Base-by-base conservation (phyloP, 2,888 invertebrate species). In the Andricus curvator region DNA sequence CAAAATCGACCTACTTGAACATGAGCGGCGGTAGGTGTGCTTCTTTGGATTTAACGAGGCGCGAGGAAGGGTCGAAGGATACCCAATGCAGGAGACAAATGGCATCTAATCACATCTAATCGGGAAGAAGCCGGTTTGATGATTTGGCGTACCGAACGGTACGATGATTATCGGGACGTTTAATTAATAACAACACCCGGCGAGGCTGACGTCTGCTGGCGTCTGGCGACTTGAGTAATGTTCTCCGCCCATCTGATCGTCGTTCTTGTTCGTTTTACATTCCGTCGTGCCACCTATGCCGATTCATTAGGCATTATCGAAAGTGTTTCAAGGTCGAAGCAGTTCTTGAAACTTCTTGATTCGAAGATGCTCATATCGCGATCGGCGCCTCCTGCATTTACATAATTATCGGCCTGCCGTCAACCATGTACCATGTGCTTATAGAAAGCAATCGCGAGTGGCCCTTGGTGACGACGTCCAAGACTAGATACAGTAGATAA, bases 141-240 rank as follows among this genome's bases (percentile, higher is more conserved):
- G 84, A 83, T 83, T 84, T 83, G 83, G 83, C 80, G 81, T 81
- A 80, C 77, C 79, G 56, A 64, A 85, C 82, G 84, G 83, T 84
- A 85, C 86, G 89, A 89, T 89, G 88, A 87, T 88, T 88, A 89
- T 89, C 89, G 87, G 87, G 88, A 88, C 88, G 84, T 88, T 89
- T 89, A 89, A 89, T 89, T 89, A 89, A 88, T 88, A 88, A 89
- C 86, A 88, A 89, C 89, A 88, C 88, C 88, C 89, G 87, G 85
- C 87, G 82, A 83, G 88, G 85, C 88, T 88, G 88, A 88, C 89
- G 85, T 88, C 85, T 85, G 85, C 83, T 86, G 88, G 88, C 87
- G 86, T 88, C 88, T 87, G 88, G 88, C 87, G 86, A 88, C 88
- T 87, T 89, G 88, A 89, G 86, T 89, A 89, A 89, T 89, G 88